These are phyloP conservation scores for Rhabditoides inermis DNA, from an alignment of 2,888 invertebrate genomes.

Conservation along the genomic window DNA sequence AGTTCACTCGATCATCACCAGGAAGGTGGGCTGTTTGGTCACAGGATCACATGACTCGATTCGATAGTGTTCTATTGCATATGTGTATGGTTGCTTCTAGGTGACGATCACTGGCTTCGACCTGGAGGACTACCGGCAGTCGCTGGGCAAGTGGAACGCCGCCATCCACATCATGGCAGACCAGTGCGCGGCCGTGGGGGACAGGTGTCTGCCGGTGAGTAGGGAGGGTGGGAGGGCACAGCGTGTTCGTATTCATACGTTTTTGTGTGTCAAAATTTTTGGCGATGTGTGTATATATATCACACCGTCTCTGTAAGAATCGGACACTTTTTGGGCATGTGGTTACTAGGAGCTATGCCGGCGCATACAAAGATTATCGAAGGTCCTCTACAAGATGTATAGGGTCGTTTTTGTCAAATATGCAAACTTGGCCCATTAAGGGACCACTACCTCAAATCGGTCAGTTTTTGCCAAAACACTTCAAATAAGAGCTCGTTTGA, in stretches of 20 bases:
- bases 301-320: neutral
- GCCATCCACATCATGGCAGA: slow-evolving; percentile 74
- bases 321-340: too few relatives aligned
- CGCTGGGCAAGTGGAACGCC: slow-evolving; percentile 85
- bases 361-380: too few relatives aligned
- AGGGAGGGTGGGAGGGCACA: slow-evolving; percentile 7
- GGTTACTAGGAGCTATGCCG: too few relatives aligned
- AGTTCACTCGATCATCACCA: slow-evolving; percentile 91
- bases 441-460: too few relatives aligned
- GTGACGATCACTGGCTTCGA: slow-evolving; percentile 84
- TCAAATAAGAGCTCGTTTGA: too few relatives aligned
- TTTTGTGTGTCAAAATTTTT: too few relatives aligned
- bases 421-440: too few relatives aligned
- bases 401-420: too few relatives aligned
- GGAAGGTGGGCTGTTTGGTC: slow-evolving; percentile 62
- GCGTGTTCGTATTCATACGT: neutral
- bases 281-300: slow-evolving; percentile 33
- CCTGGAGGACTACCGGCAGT: slow-evolving; percentile 78
- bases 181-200: slow-evolving; percentile 64
- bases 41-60: too few relatives aligned
- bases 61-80: too few relatives aligned
- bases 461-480: too few relatives aligned
- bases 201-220: slow-evolving; percentile 41
- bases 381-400: too few relatives aligned
- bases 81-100: slow-evolving; percentile 53